Evolutionary conservation across 2,888 invertebrate species (phyloP).

Genomic region (Dione juno): DNA sequence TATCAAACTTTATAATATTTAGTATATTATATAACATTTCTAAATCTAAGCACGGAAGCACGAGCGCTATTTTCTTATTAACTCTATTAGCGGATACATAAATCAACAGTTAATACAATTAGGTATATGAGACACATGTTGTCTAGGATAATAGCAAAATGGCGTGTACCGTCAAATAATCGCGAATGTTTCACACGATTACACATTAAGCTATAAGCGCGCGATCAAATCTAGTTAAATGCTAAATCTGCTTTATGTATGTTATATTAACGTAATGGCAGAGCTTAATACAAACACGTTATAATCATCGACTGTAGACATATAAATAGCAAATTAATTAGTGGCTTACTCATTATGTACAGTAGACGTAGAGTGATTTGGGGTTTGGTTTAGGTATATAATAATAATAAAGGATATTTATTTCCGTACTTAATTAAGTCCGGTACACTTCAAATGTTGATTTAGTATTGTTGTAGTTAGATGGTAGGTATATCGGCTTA

Average conservation of each 20-base stretch:
- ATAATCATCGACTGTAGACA: background rate
- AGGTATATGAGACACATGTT: constrained; percentile 43
- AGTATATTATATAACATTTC: background rate
- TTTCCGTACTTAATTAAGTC: too few relatives aligned
- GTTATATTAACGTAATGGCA: constrained; percentile 16
- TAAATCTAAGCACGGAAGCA: constrained; percentile 36
- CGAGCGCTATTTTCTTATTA: constrained; percentile 42
- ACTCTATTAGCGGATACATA: constrained; percentile 45
- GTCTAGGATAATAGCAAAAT: constrained; percentile 48
- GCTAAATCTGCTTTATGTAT: constrained; percentile 12
- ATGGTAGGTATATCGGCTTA: too few relatives aligned
- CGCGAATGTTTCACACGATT: constrained; percentile 61
- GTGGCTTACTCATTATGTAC: background rate
- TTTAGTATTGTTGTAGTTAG: too few relatives aligned
- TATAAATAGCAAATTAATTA: constrained; percentile 5
- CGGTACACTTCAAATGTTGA: too few relatives aligned
- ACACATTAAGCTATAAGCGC: constrained; percentile 65
- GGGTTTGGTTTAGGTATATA: too few relatives aligned
- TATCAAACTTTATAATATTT: too few relatives aligned
- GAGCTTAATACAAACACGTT: background rate
- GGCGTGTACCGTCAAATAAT: constrained; percentile 70
- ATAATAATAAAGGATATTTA: too few relatives aligned
- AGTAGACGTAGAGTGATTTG: background rate
- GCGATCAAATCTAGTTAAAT: constrained; percentile 52
- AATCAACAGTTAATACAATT: constrained; percentile 48